These are phyloP conservation scores for Epinephelus malabaricus DNA, from an alignment of 2,797 vertebrate genomes.

Conservation along the genomic window DNA sequence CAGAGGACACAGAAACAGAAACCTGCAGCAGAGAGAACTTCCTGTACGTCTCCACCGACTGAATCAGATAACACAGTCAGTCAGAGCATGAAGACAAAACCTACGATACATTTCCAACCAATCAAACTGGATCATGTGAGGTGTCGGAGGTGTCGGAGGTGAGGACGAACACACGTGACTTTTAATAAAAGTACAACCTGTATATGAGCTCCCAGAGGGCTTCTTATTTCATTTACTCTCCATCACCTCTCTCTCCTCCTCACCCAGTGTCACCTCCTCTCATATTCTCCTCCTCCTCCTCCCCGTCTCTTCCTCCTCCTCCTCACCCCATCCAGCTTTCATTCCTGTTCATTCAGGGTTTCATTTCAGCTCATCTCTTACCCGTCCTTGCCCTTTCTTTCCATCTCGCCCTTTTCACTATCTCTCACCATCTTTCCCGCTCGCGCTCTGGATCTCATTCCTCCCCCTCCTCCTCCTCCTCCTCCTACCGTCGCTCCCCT, in stretches of 20 bases:
- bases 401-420: slow-evolving; percentile 47
- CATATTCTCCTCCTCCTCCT: slow-evolving; percentile 56
- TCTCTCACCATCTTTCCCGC: slow-evolving; percentile 55
- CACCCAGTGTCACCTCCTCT: slow-evolving; percentile 45
- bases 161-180: slow-evolving; percentile 5
- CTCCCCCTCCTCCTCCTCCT: slow-evolving; percentile 1
- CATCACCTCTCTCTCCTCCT: slow-evolving; percentile 49
- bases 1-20: neutral
- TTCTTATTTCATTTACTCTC: slow-evolving; percentile 70
- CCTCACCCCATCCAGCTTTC: slow-evolving; percentile 20
- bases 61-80: slow-evolving; percentile 33
- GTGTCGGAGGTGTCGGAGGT: too few species aligned
- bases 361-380: slow-evolving; percentile 57
- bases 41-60: neutral
- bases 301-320: neutral
- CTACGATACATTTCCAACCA: slow-evolving; percentile 42
- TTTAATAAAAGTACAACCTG: slow-evolving; percentile 63
- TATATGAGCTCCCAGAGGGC: slow-evolving; percentile 32
- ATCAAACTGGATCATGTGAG: slow-evolving; percentile 30
- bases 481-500: slow-evolving; percentile 11
- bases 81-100: neutral
- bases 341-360: slow-evolving; percentile 45
- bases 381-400: slow-evolving; percentile 54
- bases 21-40: neutral
- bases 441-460: slow-evolving; percentile 32